Evolutionary conservation across 2,888 invertebrate genomes (phyloP), one percentile per base, ranked within the genome.

Genomic region (Meloe dianella): DNA sequence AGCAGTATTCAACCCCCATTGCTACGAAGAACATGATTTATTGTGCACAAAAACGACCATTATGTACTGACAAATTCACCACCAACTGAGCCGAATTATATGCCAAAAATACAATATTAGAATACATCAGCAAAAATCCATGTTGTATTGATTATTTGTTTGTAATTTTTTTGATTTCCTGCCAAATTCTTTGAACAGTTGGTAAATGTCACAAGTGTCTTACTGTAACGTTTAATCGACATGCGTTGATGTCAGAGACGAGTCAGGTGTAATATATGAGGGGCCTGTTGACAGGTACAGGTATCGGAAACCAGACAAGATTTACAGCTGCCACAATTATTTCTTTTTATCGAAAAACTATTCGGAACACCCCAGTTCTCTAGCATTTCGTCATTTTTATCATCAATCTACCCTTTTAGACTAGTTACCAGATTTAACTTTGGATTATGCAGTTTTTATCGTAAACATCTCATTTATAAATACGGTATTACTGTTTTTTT

Each of bases 261-360:
- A 74, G 74, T 75, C 75, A 75, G 72, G 73, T 77, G 68, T 79
- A 80, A 81, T 79, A 79, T 80, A 80, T 78, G 78, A 77, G 76
- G 74, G 73, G 67, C 69, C 69, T 69, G 72, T 73, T 76, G 79
- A 79, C 80, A 79, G 77, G 73, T 80, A 80, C 79, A 79, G 78
- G 79, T 79, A 79, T 78, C 75, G 78, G 77, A 77, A 78, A 77
- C 74, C 75, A 67, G 71, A 70, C 67, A 75, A 80, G 79, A 81
- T 81, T 80, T 80, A 79, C 77, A 75, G 74, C 77, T 72, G 75
- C 75, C 77, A 78, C 78, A 77, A 78, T 79, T 77, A 76, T 78
- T 79, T 75, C 76, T 74, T 74, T 67, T 70, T 72, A 73, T 71
- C 70, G 67, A 65, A 63, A 61, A 41, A 32, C 61, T 22, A 60